A percentile compares a stretch with the other conserved stretches of the same genome.
phyloP scores from a whole-genome alignment of 1,140 invertebrate genomes.

The Drosophila quadrilineata region DNA sequence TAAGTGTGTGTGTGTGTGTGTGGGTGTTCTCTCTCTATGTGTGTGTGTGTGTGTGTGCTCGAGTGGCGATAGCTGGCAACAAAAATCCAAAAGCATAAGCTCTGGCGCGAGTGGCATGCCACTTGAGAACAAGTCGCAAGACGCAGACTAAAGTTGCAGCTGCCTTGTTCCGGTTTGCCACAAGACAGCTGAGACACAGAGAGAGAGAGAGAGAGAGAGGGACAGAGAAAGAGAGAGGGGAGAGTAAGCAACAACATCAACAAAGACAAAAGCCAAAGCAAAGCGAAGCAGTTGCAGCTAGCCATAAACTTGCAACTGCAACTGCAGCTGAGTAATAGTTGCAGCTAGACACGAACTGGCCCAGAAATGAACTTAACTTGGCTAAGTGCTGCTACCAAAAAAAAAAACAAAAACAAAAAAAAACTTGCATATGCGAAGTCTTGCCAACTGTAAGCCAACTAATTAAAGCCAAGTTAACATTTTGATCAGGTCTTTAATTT shows the following conservation, averaged over 20 bases:
- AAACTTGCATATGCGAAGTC: too few species aligned
- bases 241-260: constrained; percentile 14
- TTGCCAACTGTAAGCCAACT: background rate
- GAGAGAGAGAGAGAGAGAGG: too few species aligned
- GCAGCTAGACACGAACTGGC: too few species aligned
- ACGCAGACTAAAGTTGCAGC: constrained; percentile 28
- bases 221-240: too few species aligned
- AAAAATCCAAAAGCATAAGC: constrained; percentile 73
- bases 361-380: too few species aligned
- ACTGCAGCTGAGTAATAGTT: too few species aligned
- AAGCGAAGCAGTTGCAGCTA: too few species aligned
- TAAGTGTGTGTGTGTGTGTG: constrained; percentile 7
- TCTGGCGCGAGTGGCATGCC: constrained; percentile 57
- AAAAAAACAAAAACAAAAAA: too few species aligned
- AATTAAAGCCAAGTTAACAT: constrained; percentile 10
- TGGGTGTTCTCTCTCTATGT: constrained; percentile 10
- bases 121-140: constrained; percentile 42
- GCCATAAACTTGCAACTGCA: too few species aligned
- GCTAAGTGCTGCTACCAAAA: too few species aligned
- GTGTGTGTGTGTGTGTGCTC: constrained; percentile 42
- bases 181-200: too few species aligned
- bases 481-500: constrained; percentile 51
- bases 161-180: constrained; percentile 44
- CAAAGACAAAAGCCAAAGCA: background rate
- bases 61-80: constrained; percentile 71